Conservation (phyloP, 2,113 vertebrate species). For the Ailurus styani region DNA sequence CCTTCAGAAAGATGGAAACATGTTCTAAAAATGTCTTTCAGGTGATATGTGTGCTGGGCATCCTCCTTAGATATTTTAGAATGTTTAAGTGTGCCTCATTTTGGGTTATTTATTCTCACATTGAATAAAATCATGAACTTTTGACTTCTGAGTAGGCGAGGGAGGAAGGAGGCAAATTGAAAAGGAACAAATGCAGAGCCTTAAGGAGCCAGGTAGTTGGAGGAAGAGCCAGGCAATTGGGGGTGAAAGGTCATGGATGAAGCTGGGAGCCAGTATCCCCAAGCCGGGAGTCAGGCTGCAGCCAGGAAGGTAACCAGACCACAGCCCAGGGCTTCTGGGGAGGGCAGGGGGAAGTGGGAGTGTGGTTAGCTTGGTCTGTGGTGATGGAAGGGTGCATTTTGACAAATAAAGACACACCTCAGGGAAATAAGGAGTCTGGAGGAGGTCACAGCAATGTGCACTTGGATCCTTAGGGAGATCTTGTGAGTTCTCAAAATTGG, state of each 20-base stretch:
- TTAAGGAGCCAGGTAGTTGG: too few species aligned
- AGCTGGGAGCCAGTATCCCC: neutral
- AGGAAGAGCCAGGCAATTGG: neutral
- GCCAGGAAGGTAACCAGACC: neutral
- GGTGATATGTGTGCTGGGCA: neutral
- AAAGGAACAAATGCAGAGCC: neutral
- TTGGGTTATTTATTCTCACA: neutral
- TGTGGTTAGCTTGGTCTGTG: neutral
- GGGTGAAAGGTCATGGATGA: neutral
- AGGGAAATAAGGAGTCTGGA: neutral
- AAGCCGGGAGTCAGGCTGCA: neutral
- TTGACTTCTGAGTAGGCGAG: neutral
- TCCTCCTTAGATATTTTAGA: neutral
- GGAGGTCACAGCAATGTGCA: too few species aligned
- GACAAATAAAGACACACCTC: neutral
- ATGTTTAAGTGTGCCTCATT: neutral
- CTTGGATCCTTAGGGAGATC: neutral
- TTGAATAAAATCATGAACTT: neutral
- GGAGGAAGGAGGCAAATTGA: neutral
- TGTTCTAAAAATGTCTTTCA: neutral
- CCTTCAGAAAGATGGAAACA: neutral
- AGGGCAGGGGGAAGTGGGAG: fast-evolving
- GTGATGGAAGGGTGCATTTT: neutral
- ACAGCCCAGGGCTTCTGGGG: fast-evolving
- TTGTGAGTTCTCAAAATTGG: neutral